These are phyloP conservation scores for Apoderus coryli DNA, from an alignment of 2,888 invertebrate species.

Conservation along the genomic window DNA sequence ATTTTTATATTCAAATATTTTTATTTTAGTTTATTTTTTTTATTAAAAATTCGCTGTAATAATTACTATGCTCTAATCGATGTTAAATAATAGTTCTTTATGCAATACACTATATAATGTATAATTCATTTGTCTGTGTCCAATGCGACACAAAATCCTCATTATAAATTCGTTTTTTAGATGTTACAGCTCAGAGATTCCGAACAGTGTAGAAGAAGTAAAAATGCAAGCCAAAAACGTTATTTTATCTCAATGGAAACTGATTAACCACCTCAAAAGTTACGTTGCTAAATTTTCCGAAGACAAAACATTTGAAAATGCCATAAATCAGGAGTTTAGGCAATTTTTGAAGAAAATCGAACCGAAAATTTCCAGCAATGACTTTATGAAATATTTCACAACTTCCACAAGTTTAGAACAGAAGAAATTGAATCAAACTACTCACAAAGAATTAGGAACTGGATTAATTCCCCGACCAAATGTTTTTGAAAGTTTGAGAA, in stretches of 20 bases:
- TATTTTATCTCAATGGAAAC: constrained; percentile 33
- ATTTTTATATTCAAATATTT: too few relatives aligned
- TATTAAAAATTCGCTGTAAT: too few relatives aligned
- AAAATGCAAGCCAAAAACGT: constrained; percentile 29
- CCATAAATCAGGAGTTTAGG: constrained; percentile 37
- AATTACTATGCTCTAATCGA: too few relatives aligned
- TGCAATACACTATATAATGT: too few relatives aligned
- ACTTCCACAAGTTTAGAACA: constrained; percentile 13
- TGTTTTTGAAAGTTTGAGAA: constrained; percentile 30
- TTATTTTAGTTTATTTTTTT: too few relatives aligned
- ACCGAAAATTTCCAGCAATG: constrained; percentile 28
- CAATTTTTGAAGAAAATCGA: constrained; percentile 36
- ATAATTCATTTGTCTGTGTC: too few relatives aligned
- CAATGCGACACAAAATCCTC: too few relatives aligned
- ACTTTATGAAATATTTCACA: constrained; percentile 24
- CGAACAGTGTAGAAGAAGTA: constrained; percentile 2
- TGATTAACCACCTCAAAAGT: constrained; percentile 34
- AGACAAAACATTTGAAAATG: constrained; percentile 32
- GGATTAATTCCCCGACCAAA: constrained; percentile 32
- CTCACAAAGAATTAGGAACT: constrained; percentile 14
- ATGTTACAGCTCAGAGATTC: too few relatives aligned
- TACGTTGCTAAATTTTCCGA: constrained; percentile 33
- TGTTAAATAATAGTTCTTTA: too few relatives aligned
- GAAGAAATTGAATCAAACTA: constrained; percentile 8
- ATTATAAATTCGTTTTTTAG: too few relatives aligned